Evolutionary conservation across 2,113 vertebrate species (phyloP).

Genomic region (Pterophyllum scalare): DNA sequence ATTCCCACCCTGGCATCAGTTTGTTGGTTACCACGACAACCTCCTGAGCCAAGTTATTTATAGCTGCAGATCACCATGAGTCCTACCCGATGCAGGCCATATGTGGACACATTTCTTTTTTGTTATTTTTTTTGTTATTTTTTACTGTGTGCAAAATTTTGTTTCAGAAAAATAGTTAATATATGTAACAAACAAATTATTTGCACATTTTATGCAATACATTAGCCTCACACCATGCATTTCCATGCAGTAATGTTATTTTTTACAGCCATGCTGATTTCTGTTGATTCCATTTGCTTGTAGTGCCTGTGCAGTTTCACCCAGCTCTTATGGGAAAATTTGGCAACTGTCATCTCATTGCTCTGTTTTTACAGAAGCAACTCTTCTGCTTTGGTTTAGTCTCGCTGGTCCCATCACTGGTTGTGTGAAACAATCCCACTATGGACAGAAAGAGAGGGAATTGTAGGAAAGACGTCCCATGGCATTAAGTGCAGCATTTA

Average conservation of each 20-base stretch:
- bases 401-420: not conserved
- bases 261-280: not conserved
- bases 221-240: not conserved
- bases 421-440: not conserved
- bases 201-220: not conserved
- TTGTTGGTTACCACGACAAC: slow-evolving; percentile 77
- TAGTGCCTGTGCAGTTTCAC: not conserved
- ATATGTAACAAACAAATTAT: not conserved
- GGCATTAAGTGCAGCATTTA: too few species aligned
- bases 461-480: too few species aligned
- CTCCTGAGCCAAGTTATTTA: slow-evolving; percentile 70
- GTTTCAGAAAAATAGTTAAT: not conserved
- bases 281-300: not conserved
- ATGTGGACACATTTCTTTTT: slow-evolving; percentile 10
- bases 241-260: not conserved
- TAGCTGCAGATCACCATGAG: slow-evolving; percentile 65
- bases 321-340: not conserved
- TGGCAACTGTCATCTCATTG: not conserved
- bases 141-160: not conserved
- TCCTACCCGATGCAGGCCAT: slow-evolving; percentile 38
- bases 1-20: slow-evolving; percentile 69
- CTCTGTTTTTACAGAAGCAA: not conserved
- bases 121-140: not conserved
- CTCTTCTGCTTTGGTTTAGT: not conserved
- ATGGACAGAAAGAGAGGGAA: not conserved